Conservation (phyloP, 2,797 vertebrate genomes). For the Scolopax bukidnonensis region DNA sequence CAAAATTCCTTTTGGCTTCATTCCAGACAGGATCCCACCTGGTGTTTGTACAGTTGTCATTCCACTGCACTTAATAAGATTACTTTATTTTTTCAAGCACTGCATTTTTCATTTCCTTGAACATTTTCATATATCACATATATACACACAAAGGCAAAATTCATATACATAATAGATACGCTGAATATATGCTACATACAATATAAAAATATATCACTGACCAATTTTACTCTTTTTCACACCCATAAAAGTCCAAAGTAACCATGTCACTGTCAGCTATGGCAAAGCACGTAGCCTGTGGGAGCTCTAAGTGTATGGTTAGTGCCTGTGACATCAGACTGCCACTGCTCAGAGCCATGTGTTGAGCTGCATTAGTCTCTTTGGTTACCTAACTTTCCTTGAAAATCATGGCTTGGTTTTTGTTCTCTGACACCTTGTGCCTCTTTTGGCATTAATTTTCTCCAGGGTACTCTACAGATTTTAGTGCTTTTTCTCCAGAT, state of each 20-base stretch:
- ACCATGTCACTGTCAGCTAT: not conserved
- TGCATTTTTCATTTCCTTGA: slow-evolving; percentile 27
- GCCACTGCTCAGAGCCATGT: not conserved
- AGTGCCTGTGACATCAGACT: slow-evolving; percentile 42
- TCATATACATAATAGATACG: not conserved
- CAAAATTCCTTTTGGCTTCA: not conserved
- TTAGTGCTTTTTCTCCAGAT: slow-evolving; percentile 20
- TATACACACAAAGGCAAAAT: not conserved
- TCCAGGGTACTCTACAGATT: slow-evolving; percentile 6
- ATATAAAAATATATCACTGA: not conserved
- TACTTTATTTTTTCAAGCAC: slow-evolving; percentile 20
- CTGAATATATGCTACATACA: not conserved
- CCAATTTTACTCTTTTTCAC: not conserved
- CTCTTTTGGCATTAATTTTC: slow-evolving; percentile 44
- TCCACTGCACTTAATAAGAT: not conserved
- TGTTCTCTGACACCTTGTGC: slow-evolving; percentile 33
- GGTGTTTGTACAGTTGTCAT: not conserved
- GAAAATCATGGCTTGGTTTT: slow-evolving; percentile 38
- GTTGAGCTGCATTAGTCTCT: not conserved
- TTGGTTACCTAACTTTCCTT: slow-evolving; percentile 4
- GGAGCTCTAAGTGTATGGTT: not conserved
- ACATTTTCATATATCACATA: not conserved
- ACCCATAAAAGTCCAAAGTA: not conserved
- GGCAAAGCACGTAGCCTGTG: not conserved
- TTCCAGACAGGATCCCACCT: slow-evolving; percentile 8